Conservation (phyloP, 2,888 invertebrate species). For the Apotomis betuletana region DNA sequence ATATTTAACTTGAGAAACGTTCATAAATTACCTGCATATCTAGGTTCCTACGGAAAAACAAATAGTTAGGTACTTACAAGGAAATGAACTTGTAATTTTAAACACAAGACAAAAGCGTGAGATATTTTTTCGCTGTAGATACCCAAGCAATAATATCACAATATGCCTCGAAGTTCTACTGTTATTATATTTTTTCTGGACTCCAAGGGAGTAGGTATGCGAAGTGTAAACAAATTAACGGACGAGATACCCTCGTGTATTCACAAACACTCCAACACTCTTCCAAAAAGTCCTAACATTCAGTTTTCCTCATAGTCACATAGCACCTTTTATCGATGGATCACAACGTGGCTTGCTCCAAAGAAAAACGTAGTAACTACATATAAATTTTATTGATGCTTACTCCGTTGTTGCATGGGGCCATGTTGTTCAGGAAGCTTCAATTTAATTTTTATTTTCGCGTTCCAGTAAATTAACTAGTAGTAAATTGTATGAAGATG, state of each 20-base stretch:
- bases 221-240: constrained; percentile 76
- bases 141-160: no score
- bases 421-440: constrained; percentile 58
- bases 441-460: constrained; percentile 59
- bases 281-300: neutral
- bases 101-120: no score
- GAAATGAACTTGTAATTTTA: no score
- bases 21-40: no score
- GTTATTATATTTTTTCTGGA: constrained; percentile 39
- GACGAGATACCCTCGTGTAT: constrained; percentile 59
- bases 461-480: constrained; percentile 48
- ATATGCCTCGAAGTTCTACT: constrained; percentile 14
- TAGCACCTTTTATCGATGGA: neutral
- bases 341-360: no score
- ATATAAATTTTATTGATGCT: neutral
- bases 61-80: no score
- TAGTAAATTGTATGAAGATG: constrained; percentile 50
- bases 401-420: neutral
- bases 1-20: no score
- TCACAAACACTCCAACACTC: constrained; percentile 44
- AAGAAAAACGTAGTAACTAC: neutral
- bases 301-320: neutral
- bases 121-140: no score
- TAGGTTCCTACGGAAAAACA: no score
- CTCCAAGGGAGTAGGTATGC: constrained; percentile 64